Evolutionary conservation across 2,797 vertebrate species (phyloP), one percentile per base, ranked within the genome.

Genomic region (Onychomys leucogaster): DNA sequence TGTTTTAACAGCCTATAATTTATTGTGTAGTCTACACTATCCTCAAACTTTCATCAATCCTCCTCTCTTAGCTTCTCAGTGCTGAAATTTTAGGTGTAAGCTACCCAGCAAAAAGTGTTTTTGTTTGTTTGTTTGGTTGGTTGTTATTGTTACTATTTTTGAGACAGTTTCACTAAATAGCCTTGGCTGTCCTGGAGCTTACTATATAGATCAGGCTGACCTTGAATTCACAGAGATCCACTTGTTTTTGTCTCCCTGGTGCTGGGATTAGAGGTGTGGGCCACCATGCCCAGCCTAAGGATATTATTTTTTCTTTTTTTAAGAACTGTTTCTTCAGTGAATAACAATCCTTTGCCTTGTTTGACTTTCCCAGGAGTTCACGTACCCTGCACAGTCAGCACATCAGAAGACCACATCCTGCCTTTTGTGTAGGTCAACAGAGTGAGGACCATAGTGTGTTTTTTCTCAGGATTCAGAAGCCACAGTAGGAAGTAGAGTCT

Each of bases 341-440:
- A 49, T 37, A 88, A 34, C 87, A 93, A 65, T n/a, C 57, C 10
- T 57, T 52, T 75, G 65, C 41, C 94, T 75, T 92, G 52, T 27
- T 95, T 67, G 93, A 95, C 89, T 93, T 87, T 86, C 41, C 41
- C 71, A 43, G 82, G 46, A 67, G 55, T 82, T 89, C 87, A 46
- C 49, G 89, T 89, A 29, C 55, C 61, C 11, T 7, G 6, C 29
- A 57, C 34, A 55, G n/a, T 77, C 76, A 94, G 21, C 21, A 75
- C 23, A 71, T 95, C 86, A 89, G 84, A 96, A 93, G 71, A 61
- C 81, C 76, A 91, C 37, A 91, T 95, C 83, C 76, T 92, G 87
- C 57, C 90, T 91, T 87, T 43, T 83, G 43, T 13, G 5, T 12
- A 41, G 46, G 55, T 63, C 89, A 95, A 49, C 34, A 88, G 67